Evolutionary conservation across 2,113 vertebrate species (phyloP), one percentile per base, ranked within the genome.

Genomic region (Megaceryle torquata): DNA sequence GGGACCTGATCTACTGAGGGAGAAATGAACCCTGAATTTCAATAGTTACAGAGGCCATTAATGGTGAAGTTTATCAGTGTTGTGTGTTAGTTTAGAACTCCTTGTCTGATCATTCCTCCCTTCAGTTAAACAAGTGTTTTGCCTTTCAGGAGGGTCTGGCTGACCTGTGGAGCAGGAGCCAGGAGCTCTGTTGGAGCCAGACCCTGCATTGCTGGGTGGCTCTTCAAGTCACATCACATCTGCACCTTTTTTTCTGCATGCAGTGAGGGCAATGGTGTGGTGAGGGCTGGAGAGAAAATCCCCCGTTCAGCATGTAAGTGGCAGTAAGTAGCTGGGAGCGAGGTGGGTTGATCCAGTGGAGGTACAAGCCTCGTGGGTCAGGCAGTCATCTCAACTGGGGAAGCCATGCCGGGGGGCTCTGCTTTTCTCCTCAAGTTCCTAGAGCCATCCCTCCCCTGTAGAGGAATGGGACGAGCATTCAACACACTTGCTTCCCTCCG

Each of bases 381-480:
- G 70, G n/a, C 21, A 41, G 20, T 28, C 16, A 3, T 13, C 56
- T 57, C 19, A 25, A 4, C 19, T n/a, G 10, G 19, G 11, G 31
- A 31, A 59, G 10, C 15, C 6, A 0, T 1, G 15, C 50, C 0
- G 0, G 8, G 13, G 33, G 41, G 21, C 11, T 85, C 9, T 6
- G 21, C 39, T 69, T 82, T 48, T n/a, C 17, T 69, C 7, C 25
- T 24, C 0, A 0, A 24, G 3, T 0, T 20, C 53, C 37, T 44
- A 51, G 17, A 24, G 15, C 18, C 24, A 15, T 22, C 28, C 28
- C 7, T 87, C 6, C 19, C 16, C 41, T 6, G 28, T 28, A 4
- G 10, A 35, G 20, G 35, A 41, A 17, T 0, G 1, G 8, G 53
- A 41, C 5, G 50, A 76, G 17, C 75, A 17, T 29, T 35, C 39